These are phyloP conservation scores for Antedon mediterranea DNA, from an alignment of 53 echinoderm and acorn worm genomes.

Conservation along the genomic window DNA sequence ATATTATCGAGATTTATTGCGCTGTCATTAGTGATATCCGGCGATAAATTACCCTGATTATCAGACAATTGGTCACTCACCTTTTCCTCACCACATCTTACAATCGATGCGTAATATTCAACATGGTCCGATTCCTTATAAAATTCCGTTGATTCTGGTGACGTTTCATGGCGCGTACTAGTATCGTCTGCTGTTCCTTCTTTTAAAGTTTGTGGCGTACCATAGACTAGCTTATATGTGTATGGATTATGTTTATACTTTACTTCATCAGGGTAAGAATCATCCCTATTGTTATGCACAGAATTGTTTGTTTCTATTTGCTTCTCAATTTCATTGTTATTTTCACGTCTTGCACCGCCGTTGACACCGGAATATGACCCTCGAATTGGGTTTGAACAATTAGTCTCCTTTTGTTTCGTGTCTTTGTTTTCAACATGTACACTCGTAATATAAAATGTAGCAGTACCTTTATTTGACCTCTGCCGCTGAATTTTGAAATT, in stretches of 20 bases:
- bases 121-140: neutral
- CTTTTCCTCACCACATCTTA: neutral
- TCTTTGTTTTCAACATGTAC: neutral
- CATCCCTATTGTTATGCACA: neutral
- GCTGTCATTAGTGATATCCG: neutral
- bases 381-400: neutral
- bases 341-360: neutral
- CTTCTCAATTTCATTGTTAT: neutral
- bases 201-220: neutral
- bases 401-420: neutral
- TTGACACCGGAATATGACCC: neutral
- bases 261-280: neutral
- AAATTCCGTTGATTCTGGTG: neutral
- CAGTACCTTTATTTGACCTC: neutral
- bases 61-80: neutral
- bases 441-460: neutral
- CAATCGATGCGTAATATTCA: neutral
- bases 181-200: neutral
- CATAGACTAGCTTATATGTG: neutral
- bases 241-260: neutral
- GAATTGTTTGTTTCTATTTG: neutral
- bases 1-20: neutral
- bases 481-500: neutral
- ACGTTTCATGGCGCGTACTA: neutral
- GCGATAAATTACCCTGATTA: neutral